Conservation (phyloP, 2,113 vertebrate species). For the Agelaius phoeniceus region DNA sequence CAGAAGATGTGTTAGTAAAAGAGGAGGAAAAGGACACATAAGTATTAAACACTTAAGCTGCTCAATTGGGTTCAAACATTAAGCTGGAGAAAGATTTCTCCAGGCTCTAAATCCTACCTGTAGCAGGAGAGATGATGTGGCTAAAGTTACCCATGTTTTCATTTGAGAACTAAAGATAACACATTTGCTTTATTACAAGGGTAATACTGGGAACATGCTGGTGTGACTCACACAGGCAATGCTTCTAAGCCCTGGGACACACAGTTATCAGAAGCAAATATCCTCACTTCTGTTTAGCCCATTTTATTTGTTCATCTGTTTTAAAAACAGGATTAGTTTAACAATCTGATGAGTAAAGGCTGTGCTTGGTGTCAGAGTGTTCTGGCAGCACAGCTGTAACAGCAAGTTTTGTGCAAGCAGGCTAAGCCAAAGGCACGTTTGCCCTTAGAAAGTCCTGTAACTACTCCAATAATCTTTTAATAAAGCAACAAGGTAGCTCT, state of each 20-base stretch:
- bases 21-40: not conserved
- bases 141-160: not conserved
- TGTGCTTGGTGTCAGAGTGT: not conserved
- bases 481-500: not conserved
- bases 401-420: not conserved
- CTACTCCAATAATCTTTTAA: not conserved
- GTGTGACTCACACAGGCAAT: not conserved
- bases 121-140: not conserved
- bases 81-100: not conserved
- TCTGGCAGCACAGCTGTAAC: not conserved
- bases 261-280: not conserved
- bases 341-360: not conserved
- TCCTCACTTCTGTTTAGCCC: not conserved
- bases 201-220: rapidly evolving
- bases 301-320: not conserved
- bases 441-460: not conserved
- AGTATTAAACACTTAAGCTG: not conserved
- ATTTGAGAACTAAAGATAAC: not conserved
- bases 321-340: not conserved
- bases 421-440: not conserved
- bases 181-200: not conserved
- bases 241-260: not conserved
- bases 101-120: not conserved
- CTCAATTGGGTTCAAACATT: not conserved
- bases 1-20: not conserved